A percentile compares a stretch with the other conserved stretches of the same genome.
phyloP scores from a whole-genome alignment of 1,140 invertebrate genomes.

The Mylabris phalerata region DNA sequence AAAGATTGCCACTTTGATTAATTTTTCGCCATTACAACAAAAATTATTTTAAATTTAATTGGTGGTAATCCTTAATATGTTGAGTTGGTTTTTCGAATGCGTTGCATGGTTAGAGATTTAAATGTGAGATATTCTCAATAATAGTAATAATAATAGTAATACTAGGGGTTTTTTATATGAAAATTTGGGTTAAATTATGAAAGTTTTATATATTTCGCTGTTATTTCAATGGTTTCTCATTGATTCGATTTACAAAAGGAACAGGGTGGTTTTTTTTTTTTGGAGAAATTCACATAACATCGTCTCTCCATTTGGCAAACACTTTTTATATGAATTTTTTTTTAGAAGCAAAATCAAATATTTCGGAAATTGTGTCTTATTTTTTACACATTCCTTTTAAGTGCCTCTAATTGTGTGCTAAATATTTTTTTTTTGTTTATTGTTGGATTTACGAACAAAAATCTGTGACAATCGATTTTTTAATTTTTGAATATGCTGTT shows the following conservation, averaged over 20 bases:
- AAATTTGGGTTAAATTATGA: too few relatives aligned
- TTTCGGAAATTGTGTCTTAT: conserved; percentile 6
- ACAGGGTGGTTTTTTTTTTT: too few relatives aligned
- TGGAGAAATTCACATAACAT: too few relatives aligned
- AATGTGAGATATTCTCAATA: background rate
- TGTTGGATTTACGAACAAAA: background rate
- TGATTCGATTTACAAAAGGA: too few relatives aligned
- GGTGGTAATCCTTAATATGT: conserved; percentile 8
- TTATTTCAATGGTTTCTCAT: too few relatives aligned
- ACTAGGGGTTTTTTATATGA: too few relatives aligned
- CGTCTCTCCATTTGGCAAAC: too few relatives aligned
- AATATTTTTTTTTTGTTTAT: background rate
- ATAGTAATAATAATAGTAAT: too few relatives aligned
- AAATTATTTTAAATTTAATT: background rate
- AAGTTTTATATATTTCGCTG: too few relatives aligned
- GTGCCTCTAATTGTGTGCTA: conserved; percentile 12
- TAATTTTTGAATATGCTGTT: conserved; percentile 15
- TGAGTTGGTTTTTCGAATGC: conserved; percentile 11
- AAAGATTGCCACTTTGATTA: conserved; percentile 9
- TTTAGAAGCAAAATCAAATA: too few relatives aligned
- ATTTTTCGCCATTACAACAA: conserved; percentile 1
- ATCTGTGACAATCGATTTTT: conserved; percentile 22
- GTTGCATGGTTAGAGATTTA: conserved; percentile 9
- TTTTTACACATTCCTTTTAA: conserved; percentile 21
- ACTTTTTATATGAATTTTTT: too few relatives aligned